These are phyloP conservation scores for Mesorhabditis belari DNA, from an alignment of 2,888 invertebrate genomes.

Conservation along the genomic window DNA sequence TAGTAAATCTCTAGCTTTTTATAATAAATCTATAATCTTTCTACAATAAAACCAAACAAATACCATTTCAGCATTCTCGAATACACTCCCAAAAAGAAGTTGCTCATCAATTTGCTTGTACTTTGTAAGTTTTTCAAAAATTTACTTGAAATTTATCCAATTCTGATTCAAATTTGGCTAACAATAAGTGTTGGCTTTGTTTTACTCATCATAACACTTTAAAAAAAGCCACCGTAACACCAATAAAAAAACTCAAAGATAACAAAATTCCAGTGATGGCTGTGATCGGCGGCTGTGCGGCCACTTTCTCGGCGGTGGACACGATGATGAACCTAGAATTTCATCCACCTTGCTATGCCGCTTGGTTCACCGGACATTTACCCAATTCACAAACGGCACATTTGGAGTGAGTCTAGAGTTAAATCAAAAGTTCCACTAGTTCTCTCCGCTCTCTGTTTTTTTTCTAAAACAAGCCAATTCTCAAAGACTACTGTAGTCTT, in stretches of 20 bases:
- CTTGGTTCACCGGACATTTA: neutral
- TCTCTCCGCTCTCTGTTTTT: too few species aligned
- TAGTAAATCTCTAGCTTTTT: neutral
- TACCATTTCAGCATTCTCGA: slow-evolving; percentile 28
- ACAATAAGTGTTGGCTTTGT: slow-evolving; percentile 1
- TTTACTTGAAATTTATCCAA: neutral
- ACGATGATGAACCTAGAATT: slow-evolving; percentile 33
- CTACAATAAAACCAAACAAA: too few species aligned
- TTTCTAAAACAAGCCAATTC: too few species aligned
- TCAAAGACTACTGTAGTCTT: too few species aligned
- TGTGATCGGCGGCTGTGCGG: slow-evolving; percentile 28
- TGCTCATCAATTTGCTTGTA: slow-evolving; percentile 24
- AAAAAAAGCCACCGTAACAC: neutral
- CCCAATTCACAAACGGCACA: neutral
- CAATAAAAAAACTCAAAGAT: neutral
- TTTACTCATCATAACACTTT: neutral
- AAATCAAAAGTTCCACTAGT: too few species aligned
- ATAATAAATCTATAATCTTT: too few species aligned
- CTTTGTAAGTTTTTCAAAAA: slow-evolving; percentile 11
- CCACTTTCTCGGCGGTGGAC: slow-evolving; percentile 30
- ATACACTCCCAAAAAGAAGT: slow-evolving; percentile 18
- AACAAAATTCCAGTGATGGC: slow-evolving; percentile 11
- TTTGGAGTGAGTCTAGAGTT: neutral
- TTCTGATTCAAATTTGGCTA: neutral
- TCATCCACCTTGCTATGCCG: slow-evolving; percentile 39